Conservation (phyloP, 2,797 vertebrate genomes). For the Pseudotriccus pelzelni region DNA sequence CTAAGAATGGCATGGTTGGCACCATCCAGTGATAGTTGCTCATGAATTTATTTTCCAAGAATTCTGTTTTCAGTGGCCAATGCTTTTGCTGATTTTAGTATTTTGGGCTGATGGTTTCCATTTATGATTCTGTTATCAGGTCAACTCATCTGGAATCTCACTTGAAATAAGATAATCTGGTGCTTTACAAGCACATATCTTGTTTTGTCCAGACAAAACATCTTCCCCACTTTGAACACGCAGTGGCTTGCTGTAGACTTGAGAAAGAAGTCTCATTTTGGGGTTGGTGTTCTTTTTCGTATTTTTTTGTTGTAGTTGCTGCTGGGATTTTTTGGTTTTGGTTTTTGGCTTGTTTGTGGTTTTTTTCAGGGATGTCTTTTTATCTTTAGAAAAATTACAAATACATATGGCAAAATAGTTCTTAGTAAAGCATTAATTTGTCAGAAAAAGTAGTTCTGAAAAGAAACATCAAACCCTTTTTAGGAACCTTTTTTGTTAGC, state of each 20-base stretch:
- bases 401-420: background rate
- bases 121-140: background rate
- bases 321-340: background rate
- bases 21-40: background rate
- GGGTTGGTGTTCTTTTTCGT: background rate
- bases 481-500: background rate
- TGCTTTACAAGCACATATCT: background rate
- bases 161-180: background rate
- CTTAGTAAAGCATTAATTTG: background rate
- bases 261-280: background rate
- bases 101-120: background rate
- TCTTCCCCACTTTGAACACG: background rate
- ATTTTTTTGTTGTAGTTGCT: background rate
- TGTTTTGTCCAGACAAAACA: background rate
- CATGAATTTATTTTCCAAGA: background rate
- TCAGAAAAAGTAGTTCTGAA: background rate
- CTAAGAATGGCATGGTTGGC: rapidly evolving
- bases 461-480: background rate
- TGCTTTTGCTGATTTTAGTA: background rate
- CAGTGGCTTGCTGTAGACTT: background rate
- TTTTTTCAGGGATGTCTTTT: background rate
- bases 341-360: background rate
- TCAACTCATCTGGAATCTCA: background rate
- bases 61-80: background rate
- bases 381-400: background rate